Evolutionary conservation across 2,113 vertebrate species (phyloP).

Genomic region (Hypomesus transpacificus): DNA sequence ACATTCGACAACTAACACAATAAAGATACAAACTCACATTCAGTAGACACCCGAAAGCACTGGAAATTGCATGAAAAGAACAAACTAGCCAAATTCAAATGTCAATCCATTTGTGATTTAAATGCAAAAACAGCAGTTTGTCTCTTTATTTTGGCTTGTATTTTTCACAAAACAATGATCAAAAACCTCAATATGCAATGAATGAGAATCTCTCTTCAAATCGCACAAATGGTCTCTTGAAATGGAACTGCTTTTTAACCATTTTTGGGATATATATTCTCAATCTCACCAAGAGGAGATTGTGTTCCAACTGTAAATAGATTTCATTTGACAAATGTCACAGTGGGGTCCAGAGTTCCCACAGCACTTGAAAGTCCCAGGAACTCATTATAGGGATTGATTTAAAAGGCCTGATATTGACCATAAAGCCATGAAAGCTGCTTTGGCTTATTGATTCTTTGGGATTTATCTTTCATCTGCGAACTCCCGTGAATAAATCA

Average conservation of each 20-base stretch:
- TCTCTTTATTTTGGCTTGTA: conserved; percentile 8
- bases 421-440: conserved; percentile 64
- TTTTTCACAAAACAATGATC: conserved; percentile 10
- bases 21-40: conserved; percentile 33
- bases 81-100: conserved; percentile 26
- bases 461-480: conserved; percentile 68
- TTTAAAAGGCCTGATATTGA: conserved; percentile 70
- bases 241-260: conserved; percentile 39
- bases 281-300: conserved; percentile 43
- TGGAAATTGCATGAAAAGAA: conserved; percentile 29
- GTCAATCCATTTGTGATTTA: conserved; percentile 45
- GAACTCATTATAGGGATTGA: conserved; percentile 74
- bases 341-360: conserved; percentile 53
- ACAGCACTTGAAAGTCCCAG: conserved; percentile 63
- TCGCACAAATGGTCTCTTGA: not conserved
- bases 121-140: conserved; percentile 32
- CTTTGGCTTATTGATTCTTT: conserved; percentile 59
- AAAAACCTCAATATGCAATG: conserved; percentile 27
- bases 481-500: conserved; percentile 60
- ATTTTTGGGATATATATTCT: conserved; percentile 42
- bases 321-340: conserved; percentile 65
- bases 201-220: conserved; percentile 21
- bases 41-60: conserved; percentile 36
- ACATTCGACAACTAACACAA: conserved; percentile 38
- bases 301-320: conserved; percentile 56